A percentile compares a stretch with the other conserved stretches of the same genome.
Conservation (phyloP, 2,888 invertebrate species). For the Platycnemis pennipes region DNA sequence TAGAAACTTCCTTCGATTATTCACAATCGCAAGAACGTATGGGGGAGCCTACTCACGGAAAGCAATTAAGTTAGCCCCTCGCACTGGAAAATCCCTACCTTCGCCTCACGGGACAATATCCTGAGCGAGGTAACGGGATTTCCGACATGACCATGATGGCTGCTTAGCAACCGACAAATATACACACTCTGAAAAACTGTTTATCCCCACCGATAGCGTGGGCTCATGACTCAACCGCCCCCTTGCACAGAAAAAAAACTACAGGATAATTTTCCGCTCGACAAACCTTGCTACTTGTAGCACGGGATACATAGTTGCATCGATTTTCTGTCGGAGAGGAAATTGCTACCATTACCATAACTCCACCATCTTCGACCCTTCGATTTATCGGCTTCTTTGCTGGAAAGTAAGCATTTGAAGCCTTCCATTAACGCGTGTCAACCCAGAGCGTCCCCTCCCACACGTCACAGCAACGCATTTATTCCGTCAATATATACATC, state of each 20-base stretch:
- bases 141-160: neutral
- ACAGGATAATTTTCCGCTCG: neutral
- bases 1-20: neutral
- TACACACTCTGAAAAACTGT: neutral
- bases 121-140: neutral
- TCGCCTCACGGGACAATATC: neutral
- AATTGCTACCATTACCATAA: neutral
- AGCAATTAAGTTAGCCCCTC: neutral
- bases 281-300: neutral
- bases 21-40: too few relatives aligned
- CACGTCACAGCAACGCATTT: neutral
- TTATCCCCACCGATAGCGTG: neutral
- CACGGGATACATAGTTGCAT: neutral
- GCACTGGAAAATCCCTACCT: neutral
- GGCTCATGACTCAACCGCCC: neutral
- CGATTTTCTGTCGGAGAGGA: neutral
- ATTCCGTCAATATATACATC: neutral
- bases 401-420: neutral
- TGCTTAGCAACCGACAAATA: neutral
- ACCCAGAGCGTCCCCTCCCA: neutral
- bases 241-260: neutral
- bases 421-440: neutral
- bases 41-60: neutral
- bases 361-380: neutral
- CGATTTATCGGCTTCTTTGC: slow-evolving; percentile 3